Base-by-base conservation (phyloP, 2,797 vertebrate genomes). In the Lophotriccus pileatus region DNA sequence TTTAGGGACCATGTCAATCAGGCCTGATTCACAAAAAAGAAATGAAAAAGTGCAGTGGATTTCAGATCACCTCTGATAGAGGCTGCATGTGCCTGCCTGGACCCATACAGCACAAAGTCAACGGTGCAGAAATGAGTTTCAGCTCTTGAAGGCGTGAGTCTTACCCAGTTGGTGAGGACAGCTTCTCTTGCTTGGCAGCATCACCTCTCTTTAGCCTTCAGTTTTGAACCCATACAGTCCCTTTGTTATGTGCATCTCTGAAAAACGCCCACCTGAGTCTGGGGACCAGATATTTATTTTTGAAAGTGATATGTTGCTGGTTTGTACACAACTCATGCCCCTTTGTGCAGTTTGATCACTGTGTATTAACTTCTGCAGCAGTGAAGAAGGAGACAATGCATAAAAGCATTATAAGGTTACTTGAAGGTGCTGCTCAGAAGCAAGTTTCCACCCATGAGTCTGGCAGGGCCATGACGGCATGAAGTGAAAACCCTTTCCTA, bases 61-160 rank as follows among this genome's bases (percentile, higher is more conserved):
- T 91, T 87, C 73, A 58, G 59, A 97, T 97, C 95, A 97, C 96
- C 97, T 96, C 80, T 64, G 47, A 86, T 72, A 89, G 69, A 83
- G 64, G 56, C 50, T 80, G 50, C 32, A 5, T 49, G 60, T 80
- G 30, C 41, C 63, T 93, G 46, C 66, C 87, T 83, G 77, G 47
- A 78, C 91, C 67, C 47, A 2, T 8, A 41, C 46, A 60, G 78
- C 27, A 17, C 90, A 50, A 85, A 94, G 72, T 78, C 58, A 52
- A 5, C 0, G 3, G 34, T 22, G 68, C 24, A 84, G 60, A 64
- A 91, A 64, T 55, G 8, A 80, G 73, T 94, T 87, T 67, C 56
- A 80, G 44, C 74, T 94, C 70, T 28, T 53, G n/a, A 81, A 60
- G 78, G 70, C 43, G 2, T 9, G 16, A 62, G 10, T 81, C 49